Evolutionary conservation across 2,888 invertebrate genomes (phyloP), one percentile per base, ranked within the genome.

Genomic region (Argynnis bischoffii): DNA sequence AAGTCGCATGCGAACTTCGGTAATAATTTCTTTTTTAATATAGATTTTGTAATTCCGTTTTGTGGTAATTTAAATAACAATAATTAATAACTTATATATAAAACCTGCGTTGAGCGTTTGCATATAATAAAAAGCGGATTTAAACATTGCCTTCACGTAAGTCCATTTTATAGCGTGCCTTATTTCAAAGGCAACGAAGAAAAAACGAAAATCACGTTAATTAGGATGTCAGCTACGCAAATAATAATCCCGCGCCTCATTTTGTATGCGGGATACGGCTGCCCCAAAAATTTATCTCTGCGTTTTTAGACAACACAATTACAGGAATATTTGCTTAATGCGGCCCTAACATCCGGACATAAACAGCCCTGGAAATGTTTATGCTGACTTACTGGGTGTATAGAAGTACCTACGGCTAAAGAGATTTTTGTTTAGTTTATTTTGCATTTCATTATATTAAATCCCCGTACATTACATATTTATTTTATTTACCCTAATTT

Each of bases 211-310:
- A 82, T 83, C 86, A 82, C 87, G 84, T 86, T 90, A 90, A 90
- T 90, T 89, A 90, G 88, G 87, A 88, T 86, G 89, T 89, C 89
- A 84, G 84, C 84, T 85, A 81, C 81, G 88, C 87, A 89, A 90
- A 90, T 89, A 90, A 88, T 89, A 88, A 89, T 87, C 85, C 86
- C 84, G 85, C 79, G 81, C 78, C 85, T 88, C 86, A 89, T 89
- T 90, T 86, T 77, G 86, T 88, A 90, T 90, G 88, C 88, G 85
- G 82, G 76, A 79, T 82, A 79, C 78, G 79, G 79, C 79, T 79
- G 80, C 77, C 83, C 84, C 83, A 85, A 81, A 87, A 88, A 87
- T 81, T 83, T 87, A 86, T 88, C 83, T 85, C 81, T 77, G 75
- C 83, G 81, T 86, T 89, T 90, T 89, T 82, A 84, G 83, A 84